Conservation (phyloP, 2,113 vertebrate genomes). For the Capreolus pygargus region DNA sequence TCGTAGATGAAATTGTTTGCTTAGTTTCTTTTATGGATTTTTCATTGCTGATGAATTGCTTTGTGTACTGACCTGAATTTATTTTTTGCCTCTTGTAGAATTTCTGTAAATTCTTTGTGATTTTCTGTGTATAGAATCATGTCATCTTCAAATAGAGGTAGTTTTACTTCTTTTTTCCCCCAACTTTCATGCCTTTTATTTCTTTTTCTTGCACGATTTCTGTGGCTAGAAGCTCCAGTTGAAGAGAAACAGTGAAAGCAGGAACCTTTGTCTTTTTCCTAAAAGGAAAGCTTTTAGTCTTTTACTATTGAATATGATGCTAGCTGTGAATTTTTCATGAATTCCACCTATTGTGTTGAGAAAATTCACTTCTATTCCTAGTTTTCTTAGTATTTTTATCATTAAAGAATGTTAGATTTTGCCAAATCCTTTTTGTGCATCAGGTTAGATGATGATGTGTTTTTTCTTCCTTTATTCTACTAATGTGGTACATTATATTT, state of each 20-base stretch:
- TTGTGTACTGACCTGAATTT: not conserved
- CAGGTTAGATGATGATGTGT: not conserved
- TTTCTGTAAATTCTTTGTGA: not conserved
- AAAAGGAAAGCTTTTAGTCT: not conserved
- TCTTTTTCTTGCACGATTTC: not conserved
- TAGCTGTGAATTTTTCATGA: not conserved
- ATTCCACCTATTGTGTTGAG: not conserved
- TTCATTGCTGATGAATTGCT: not conserved
- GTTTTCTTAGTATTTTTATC: not conserved
- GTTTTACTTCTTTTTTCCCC: not conserved
- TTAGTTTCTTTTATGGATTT: not conserved
- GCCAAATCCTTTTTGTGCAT: not conserved
- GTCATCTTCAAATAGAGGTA: not conserved
- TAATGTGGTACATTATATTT: not conserved
- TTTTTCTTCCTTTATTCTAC: not conserved
- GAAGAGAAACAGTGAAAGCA: not conserved
- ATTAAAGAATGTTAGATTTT: not conserved
- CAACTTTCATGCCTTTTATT: not conserved
- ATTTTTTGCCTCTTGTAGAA: not conserved
- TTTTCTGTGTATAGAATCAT: not conserved
- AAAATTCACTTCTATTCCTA: not conserved
- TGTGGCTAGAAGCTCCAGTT: not conserved
- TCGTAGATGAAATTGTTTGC: not conserved
- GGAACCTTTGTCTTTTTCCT: not conserved
- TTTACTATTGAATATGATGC: not conserved